A percentile compares a stretch with the other conserved stretches of the same genome.
These are phyloP conservation scores for Trogon surrucura DNA, from an alignment of 2,113 vertebrate genomes.

Conservation along the genomic window DNA sequence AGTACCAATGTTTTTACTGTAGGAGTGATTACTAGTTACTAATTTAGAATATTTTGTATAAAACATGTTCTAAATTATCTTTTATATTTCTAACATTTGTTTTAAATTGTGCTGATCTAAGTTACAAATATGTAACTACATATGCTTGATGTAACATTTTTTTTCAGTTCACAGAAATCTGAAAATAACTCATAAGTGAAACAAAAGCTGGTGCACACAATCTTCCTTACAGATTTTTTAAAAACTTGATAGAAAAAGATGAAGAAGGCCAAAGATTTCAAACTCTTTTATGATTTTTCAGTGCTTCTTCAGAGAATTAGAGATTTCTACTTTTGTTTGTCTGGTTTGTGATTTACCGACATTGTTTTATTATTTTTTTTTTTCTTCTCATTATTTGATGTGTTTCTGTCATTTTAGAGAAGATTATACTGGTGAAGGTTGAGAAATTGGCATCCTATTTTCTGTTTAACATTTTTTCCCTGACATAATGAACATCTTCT, in stretches of 20 bases:
- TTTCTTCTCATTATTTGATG: background rate
- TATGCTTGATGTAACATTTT: background rate
- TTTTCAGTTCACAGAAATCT: background rate
- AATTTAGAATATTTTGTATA: constrained; percentile 21
- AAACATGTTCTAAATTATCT: background rate
- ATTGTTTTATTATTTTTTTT: background rate
- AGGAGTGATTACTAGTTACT: background rate
- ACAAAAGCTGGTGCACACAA: background rate
- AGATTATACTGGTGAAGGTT: constrained; percentile 30
- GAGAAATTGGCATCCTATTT: constrained; percentile 48
- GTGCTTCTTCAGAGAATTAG: background rate
- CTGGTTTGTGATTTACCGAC: constrained; percentile 3
- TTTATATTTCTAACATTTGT: background rate
- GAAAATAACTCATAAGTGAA: background rate
- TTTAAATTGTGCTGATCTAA: background rate
- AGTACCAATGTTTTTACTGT: background rate
- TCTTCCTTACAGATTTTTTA: background rate
- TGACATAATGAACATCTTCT: constrained; percentile 58
- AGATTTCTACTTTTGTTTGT: background rate
- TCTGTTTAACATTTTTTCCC: constrained; percentile 54
- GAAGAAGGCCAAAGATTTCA: background rate
- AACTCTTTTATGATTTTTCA: background rate
- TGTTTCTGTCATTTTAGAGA: constrained; percentile 26
- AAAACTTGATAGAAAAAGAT: background rate
- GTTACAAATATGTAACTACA: background rate